A percentile compares a stretch with the other conserved stretches of the same genome.
These are phyloP conservation scores for Itoplectis maculator DNA, from an alignment of 2,888 invertebrate species.

Conservation along the genomic window DNA sequence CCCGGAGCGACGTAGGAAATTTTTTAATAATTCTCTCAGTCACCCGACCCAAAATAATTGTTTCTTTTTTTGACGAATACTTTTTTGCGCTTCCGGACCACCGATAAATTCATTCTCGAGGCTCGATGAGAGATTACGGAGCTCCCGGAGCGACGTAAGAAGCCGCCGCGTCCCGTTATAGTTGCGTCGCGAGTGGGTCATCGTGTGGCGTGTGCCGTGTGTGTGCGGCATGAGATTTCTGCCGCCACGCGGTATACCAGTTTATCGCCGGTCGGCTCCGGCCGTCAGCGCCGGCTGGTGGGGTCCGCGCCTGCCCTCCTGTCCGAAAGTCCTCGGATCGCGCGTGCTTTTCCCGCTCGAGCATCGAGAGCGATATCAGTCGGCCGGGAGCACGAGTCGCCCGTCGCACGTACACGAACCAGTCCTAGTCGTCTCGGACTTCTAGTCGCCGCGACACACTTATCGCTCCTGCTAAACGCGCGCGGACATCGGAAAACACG, in stretches of 20 bases:
- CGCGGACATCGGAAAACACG: background rate
- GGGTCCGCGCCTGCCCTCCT: constrained; percentile 60
- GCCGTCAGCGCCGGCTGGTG: constrained; percentile 63
- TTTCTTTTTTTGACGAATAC: background rate
- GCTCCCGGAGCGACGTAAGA: background rate
- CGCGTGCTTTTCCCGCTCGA: constrained; percentile 76
- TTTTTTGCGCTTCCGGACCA: no score
- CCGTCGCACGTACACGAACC: constrained; percentile 72
- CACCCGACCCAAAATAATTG: background rate
- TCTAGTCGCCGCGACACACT: constrained; percentile 56
- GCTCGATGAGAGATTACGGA: background rate
- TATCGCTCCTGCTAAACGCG: constrained; percentile 27
- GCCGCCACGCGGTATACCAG: constrained; percentile 16
- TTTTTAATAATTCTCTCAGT: no score
- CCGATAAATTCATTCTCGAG: background rate
- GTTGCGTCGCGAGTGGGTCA: constrained; percentile 83
- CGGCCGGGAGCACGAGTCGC: constrained; percentile 77
- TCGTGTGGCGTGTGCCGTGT: constrained; percentile 68
- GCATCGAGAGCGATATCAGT: constrained; percentile 79
- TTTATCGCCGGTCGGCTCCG: constrained; percentile 31
- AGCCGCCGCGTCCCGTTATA: constrained; percentile 79
- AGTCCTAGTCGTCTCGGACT: constrained; percentile 36
- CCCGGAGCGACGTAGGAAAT: background rate
- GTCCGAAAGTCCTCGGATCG: constrained; percentile 35
- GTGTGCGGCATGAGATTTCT: constrained; percentile 6